Percentiles rank a stretch among this genome's conserved stretches.
phyloP scores from a whole-genome alignment of 2,797 vertebrate species.

The Enteromius viviparus region DNA sequence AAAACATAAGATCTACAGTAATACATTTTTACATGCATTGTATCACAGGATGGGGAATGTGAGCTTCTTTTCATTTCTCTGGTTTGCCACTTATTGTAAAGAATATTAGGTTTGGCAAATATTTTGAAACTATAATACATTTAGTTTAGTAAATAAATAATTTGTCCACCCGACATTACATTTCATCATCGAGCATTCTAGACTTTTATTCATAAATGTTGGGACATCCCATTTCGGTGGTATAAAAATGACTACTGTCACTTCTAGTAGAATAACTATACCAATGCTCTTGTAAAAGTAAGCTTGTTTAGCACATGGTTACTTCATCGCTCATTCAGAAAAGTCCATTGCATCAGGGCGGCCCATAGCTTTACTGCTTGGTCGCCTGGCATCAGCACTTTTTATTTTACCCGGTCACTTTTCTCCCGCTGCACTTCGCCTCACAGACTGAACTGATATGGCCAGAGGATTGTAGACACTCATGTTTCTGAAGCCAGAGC shows the following conservation, averaged over 20 bases:
- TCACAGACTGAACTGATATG: conserved; percentile 18
- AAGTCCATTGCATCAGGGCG: conserved; percentile 6
- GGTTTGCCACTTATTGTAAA: neutral
- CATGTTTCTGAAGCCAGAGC: conserved; percentile 12
- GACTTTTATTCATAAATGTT: neutral
- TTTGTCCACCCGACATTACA: neutral
- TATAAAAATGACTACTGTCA: neutral
- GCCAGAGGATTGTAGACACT: conserved; percentile 27
- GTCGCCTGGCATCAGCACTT: conserved; percentile 34
- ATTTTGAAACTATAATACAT: neutral
- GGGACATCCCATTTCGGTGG: neutral
- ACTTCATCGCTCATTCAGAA: conserved; percentile 42
- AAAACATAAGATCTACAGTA: neutral
- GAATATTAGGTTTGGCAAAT: neutral
- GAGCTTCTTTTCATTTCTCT: neutral
- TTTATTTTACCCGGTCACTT: conserved; percentile 16
- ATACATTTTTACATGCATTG: neutral
- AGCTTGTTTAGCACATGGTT: conserved; percentile 35
- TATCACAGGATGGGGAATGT: neutral
- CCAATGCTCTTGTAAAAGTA: neutral
- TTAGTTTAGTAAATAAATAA: neutral
- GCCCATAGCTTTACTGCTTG: conserved; percentile 13
- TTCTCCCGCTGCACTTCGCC: neutral
- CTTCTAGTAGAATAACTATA: neutral
- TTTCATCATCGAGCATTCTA: neutral